Evolutionary conservation across 53 echinoderm and acorn worm genomes (phyloP), one percentile per base, ranked within the genome.

Genomic region (Zoroaster sp.): DNA sequence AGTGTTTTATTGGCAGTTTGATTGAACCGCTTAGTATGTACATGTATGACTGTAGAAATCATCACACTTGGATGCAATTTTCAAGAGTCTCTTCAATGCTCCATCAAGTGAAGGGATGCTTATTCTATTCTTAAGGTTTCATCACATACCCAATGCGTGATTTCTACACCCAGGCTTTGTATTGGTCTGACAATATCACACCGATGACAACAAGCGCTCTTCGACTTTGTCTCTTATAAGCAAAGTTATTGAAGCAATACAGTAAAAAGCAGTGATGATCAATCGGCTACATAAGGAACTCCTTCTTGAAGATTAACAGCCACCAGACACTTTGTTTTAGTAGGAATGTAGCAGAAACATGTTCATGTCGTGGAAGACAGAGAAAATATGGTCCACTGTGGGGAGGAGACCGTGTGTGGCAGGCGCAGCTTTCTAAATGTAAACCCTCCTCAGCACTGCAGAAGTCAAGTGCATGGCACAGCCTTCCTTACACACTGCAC

Each of bases 381-480:
- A 25, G 36, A 25, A 2, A 28, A 10, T 3, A 8, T 8, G n/a
- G 7, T n/a, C n/a, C 28, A 59, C 0, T 59, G 63, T 59, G 63
- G 28, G 30, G 63, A 3, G 10, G 10, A 25, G 59, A 23, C 6
- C 23, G 11, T 10, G 63, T n/a, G n/a, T n/a, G n/a, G 7, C 21
- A 59, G 63, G n/a, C n/a, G n/a, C n/a, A n/a, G n/a, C n/a, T n/a
- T 59, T 59, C 63, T 10, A 59, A 23, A n/a, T 2, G 18, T 20
- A 59, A 59, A 59, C 28, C 63, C 63, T 59, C 63, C 63, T 0
- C 9, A n/a, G 0, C 21, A 59, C 72, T 18, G 30, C 85, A 70
- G 49, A 47, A 69, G 85, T 71, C 69, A 85, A 85, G 85, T 85
- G 43, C 36, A 35, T 28, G 43, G 10, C 63, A 59, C 80, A n/a